Evolutionary conservation across 2,113 vertebrate genomes (phyloP), one percentile per base, ranked within the genome.

Genomic region (Helogale parvula): DNA sequence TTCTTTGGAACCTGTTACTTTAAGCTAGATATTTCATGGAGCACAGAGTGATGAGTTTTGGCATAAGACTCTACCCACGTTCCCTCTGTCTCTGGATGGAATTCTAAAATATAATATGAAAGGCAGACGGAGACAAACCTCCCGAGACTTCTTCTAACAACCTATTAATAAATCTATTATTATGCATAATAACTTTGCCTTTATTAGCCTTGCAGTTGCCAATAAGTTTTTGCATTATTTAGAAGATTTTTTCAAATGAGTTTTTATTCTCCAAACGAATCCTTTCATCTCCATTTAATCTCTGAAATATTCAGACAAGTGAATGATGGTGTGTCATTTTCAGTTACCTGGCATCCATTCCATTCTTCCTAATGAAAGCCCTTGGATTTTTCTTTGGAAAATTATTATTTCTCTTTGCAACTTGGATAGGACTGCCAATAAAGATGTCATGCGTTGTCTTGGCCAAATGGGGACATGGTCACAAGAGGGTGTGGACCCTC

Each of bases 141-240:
- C 66, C 72, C 35, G 9, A 41, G 69, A 23, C 47, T 97, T 86
- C 82, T 95, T 57, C 19, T 74, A 93, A 63, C 33, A 91, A 41
- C 16, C 8, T 96, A 31, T 63, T 80, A 76, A 84, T 81, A 84
- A 85, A 38, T 85, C 31, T 45, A 66, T 79, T 47, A 52, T 68
- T 81, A 81, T 54, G 31, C 72, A 45, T n/a, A 91, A 76, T 76
- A 71, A 79, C 15, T 92, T 88, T 69, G 8, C 21, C 31, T 80
- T 92, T 90, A 95, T 91, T 95, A 90, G 57, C 29, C 84, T 90
- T 87, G 90, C 25, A 54, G 54, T 29, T 84, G 21, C 29, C 63
- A 93, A 82, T 38, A 82, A 14, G 13, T n/a, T 52, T 84, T 50
- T 80, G 38, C 45, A 35, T 77, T 92, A 81, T 72, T 89, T 95